These are phyloP conservation scores for Onychomys torridus DNA, from an alignment of 2,797 vertebrate species.

Conservation along the genomic window DNA sequence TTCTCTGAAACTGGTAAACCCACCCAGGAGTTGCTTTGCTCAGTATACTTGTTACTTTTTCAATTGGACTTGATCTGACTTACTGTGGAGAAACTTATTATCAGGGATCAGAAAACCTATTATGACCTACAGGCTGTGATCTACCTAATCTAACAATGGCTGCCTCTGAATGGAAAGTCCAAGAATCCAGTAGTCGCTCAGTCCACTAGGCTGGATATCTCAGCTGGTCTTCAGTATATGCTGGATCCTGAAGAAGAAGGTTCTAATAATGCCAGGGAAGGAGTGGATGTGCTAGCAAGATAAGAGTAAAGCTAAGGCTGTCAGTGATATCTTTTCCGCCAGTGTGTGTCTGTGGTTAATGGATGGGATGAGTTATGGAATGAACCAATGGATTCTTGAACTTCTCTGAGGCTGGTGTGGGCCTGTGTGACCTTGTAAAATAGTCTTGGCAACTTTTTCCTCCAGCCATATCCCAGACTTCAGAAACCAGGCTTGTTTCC, in stretches of 20 bases:
- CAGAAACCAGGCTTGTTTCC: slow-evolving; percentile 83
- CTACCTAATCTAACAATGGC: background rate
- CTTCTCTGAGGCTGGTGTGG: background rate
- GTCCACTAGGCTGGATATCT: background rate
- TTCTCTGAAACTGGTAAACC: no score
- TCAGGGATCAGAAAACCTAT: no score
- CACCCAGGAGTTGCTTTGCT: no score
- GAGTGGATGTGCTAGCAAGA: background rate
- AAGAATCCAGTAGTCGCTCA: background rate
- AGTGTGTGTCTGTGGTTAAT: background rate
- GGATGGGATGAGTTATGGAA: background rate
- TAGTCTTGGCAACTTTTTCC: slow-evolving; percentile 35
- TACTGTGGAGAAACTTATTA: no score
- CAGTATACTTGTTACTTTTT: no score
- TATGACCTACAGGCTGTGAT: background rate
- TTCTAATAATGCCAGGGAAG: background rate
- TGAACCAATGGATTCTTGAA: slow-evolving; percentile 20
- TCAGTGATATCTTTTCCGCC: background rate
- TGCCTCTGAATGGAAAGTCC: background rate
- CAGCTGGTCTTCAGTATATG: background rate
- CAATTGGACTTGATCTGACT: no score
- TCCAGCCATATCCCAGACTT: slow-evolving; percentile 61
- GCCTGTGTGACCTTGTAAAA: slow-evolving; percentile 17
- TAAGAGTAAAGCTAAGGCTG: background rate
- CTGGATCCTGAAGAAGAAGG: background rate